A percentile compares a stretch with the other conserved stretches of the same genome.
These are phyloP conservation scores for Oligia strigilis DNA, from an alignment of 2,888 invertebrate genomes.

Conservation along the genomic window DNA sequence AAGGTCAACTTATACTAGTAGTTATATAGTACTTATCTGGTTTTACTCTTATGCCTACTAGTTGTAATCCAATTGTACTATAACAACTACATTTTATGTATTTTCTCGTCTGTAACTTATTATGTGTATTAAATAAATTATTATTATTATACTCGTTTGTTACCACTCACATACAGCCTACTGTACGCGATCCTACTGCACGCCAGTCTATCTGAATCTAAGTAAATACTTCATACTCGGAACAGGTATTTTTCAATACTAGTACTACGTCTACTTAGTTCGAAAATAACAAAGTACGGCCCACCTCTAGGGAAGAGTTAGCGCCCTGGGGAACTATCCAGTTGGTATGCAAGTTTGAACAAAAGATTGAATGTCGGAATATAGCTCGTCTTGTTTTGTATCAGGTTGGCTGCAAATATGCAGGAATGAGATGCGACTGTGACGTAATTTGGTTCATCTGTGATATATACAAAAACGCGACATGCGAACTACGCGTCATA, in stretches of 20 bases:
- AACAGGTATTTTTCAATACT: background rate
- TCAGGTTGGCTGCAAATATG: slow-evolving; percentile 7
- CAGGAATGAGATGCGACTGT: background rate
- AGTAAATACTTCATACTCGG: background rate
- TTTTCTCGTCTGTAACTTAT: too few species aligned
- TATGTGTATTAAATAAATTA: too few species aligned
- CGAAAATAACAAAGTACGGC: background rate
- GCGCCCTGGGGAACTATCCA: slow-evolving; percentile 32
- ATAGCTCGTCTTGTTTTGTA: slow-evolving; percentile 30
- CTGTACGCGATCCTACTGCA: background rate
- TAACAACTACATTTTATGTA: too few species aligned
- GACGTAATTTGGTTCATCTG: background rate
- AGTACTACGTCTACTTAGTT: background rate
- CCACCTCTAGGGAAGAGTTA: slow-evolving; percentile 18
- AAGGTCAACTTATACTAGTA: background rate
- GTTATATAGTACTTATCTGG: too few species aligned
- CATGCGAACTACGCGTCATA: too few species aligned
- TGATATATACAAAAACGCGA: too few species aligned
- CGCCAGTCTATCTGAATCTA: background rate
- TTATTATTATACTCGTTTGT: background rate
- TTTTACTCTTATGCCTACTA: too few species aligned
- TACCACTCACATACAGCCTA: too few species aligned
- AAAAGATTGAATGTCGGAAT: slow-evolving; percentile 43
- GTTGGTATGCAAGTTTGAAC: slow-evolving; percentile 46
- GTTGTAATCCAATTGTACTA: too few species aligned